A percentile compares a stretch with the other conserved stretches of the same genome.
Evolutionary conservation across 1,140 invertebrate genomes (phyloP).

Genomic region (Mizuhopecten yessoensis): DNA sequence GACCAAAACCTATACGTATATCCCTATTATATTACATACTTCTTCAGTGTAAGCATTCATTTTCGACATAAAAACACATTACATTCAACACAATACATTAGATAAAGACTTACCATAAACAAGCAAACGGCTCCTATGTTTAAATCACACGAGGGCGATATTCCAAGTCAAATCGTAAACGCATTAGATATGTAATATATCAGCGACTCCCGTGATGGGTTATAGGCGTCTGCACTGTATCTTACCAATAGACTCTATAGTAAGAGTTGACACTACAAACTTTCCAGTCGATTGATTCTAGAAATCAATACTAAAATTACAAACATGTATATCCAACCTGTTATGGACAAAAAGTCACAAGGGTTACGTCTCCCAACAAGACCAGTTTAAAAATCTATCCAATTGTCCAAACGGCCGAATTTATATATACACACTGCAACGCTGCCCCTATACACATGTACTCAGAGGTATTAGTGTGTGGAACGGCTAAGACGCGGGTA

Average conservation of each 20-base stretch:
- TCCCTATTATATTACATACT: background rate
- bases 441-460: background rate
- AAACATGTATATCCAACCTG: slow-evolving; percentile 3
- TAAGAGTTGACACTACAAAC: background rate
- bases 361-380: slow-evolving; percentile 24
- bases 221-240: background rate
- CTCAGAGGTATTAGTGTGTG: slow-evolving; percentile 3
- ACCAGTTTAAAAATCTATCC: slow-evolving; percentile 19
- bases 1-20: background rate
- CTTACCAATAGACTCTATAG: background rate
- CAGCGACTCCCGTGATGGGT: background rate
- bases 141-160: background rate
- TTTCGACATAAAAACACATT: slow-evolving; percentile 16
- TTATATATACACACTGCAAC: background rate
- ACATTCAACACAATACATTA: background rate
- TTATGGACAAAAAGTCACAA: slow-evolving; percentile 21
- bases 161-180: background rate
- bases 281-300: slow-evolving; percentile 29
- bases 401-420: slow-evolving; percentile 11
- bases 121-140: background rate
- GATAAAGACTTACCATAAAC: background rate
- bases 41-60: background rate
- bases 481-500: background rate
- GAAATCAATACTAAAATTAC: slow-evolving; percentile 30
- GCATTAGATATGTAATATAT: background rate